These are phyloP conservation scores for Toxotes lorentzi DNA, from an alignment of 2,797 vertebrate genomes.

Conservation along the genomic window DNA sequence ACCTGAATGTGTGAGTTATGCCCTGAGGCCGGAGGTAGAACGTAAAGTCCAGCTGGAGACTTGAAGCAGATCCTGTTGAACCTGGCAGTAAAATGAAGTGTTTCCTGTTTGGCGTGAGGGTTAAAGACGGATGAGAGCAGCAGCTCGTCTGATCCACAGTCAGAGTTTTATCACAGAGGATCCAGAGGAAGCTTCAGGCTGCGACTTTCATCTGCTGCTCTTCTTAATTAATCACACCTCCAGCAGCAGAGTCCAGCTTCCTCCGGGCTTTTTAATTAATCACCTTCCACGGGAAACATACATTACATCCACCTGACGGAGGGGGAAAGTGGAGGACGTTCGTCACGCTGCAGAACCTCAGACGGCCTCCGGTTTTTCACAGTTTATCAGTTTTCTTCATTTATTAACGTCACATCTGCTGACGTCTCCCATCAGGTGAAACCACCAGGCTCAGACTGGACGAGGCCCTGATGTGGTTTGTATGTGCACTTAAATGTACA, in stretches of 20 bases:
- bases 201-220: slow-evolving; percentile 50
- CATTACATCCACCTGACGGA: slow-evolving; percentile 20
- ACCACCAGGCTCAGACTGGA: neutral
- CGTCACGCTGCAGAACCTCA: neutral
- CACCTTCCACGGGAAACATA: slow-evolving; percentile 20
- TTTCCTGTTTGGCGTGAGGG: slow-evolving; percentile 1
- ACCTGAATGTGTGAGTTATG: too few relatives aligned
- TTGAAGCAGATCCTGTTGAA: neutral
- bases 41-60: neutral
- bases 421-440: slow-evolving; percentile 20
- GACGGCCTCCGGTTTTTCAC: neutral
- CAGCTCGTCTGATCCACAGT: neutral
- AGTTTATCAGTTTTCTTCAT: too few relatives aligned
- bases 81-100: neutral
- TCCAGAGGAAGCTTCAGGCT: slow-evolving; percentile 33
- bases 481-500: neutral
- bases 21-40: neutral
- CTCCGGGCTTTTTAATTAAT: slow-evolving; percentile 46
- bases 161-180: slow-evolving; percentile 21
- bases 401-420: too few relatives aligned
- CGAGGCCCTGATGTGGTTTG: neutral
- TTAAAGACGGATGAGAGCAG: slow-evolving; percentile 4
- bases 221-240: slow-evolving; percentile 48
- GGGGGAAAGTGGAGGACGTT: slow-evolving; percentile 28
- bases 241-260: slow-evolving; percentile 46